Conservation (phyloP, 2,113 vertebrate species). For the Bos indicus region DNA sequence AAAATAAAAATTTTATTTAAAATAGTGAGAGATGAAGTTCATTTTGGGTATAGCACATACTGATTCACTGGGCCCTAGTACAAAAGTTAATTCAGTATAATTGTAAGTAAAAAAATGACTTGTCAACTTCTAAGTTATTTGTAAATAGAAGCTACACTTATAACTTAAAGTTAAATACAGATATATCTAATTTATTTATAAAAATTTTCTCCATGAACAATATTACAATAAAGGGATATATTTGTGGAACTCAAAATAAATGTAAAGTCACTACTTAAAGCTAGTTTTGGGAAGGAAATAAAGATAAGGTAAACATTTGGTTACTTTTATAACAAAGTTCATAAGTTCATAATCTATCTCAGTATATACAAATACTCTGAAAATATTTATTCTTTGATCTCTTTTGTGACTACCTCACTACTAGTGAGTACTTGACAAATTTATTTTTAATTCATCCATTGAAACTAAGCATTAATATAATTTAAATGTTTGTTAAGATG, state of each 20-base stretch:
- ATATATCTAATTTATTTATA: background rate
- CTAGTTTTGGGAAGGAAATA: background rate
- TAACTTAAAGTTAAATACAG: background rate
- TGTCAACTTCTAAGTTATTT: background rate
- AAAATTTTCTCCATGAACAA: background rate
- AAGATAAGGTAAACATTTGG: background rate
- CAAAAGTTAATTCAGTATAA: background rate
- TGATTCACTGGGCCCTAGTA: background rate
- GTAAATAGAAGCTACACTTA: background rate
- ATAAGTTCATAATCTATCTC: background rate
- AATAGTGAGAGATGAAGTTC: background rate
- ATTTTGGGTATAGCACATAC: background rate
- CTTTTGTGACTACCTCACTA: background rate
- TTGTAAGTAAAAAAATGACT: background rate
- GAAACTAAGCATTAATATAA: background rate
- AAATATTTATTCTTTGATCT: background rate
- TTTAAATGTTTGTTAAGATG: background rate
- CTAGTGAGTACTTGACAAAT: background rate
- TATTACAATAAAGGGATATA: background rate
- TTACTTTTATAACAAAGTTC: background rate
- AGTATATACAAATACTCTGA: background rate
- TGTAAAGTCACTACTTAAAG: background rate
- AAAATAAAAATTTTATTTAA: constrained; percentile 14
- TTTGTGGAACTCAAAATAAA: background rate
- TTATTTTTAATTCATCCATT: background rate